Percentiles rank a stretch among this genome's conserved stretches.
Conservation (phyloP, 2,888 invertebrate species). For the Ectemnius cavifrons region DNA sequence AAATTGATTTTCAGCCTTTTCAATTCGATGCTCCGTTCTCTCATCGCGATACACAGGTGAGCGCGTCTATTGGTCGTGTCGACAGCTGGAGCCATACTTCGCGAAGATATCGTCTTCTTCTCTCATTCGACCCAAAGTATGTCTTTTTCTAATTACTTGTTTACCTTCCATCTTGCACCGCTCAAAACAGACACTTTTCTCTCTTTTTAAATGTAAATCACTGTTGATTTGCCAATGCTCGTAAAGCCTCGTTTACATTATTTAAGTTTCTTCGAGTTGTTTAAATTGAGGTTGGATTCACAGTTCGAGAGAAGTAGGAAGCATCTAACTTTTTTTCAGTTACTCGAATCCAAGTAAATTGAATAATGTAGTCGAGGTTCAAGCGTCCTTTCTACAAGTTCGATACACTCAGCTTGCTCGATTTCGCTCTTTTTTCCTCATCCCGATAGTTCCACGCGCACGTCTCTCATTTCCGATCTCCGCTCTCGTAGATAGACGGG, state of each 20-base stretch:
- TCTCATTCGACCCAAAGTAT: slow-evolving; percentile 17
- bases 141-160: not conserved
- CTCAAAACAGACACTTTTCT: no score
- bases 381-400: not conserved
- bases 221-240: no score
- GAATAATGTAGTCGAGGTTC: not conserved
- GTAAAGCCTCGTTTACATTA: no score
- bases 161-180: not conserved
- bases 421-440: not conserved
- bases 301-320: no score
- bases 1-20: slow-evolving; percentile 52
- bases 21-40: slow-evolving; percentile 48
- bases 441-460: not conserved
- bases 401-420: not conserved
- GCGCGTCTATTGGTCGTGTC: slow-evolving; percentile 36
- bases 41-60: slow-evolving; percentile 34
- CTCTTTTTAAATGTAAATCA: no score
- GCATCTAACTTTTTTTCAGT: no score
- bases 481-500: not conserved
- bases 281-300: no score
- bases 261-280: no score
- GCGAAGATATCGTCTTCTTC: slow-evolving; percentile 23
- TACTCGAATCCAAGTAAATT: no score
- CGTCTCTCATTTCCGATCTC: slow-evolving; percentile 8
- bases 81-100: no score